Conservation (phyloP, 1,140 invertebrate genomes). For the Phymorhynchus buccinoides region DNA sequence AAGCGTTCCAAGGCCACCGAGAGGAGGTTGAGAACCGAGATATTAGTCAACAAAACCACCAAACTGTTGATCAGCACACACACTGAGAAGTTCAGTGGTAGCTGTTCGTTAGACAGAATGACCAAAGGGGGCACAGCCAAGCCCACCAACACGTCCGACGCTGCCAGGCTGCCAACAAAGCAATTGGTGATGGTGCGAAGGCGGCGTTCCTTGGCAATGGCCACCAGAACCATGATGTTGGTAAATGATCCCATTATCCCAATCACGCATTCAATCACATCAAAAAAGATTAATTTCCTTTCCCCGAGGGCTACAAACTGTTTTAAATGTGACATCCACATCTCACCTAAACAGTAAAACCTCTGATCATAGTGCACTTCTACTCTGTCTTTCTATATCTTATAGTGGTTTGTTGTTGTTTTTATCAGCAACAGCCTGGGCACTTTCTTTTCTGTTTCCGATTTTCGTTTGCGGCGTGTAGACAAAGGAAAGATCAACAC, state of each 20-base stretch:
- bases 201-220: constrained; percentile 67
- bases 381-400: too few relatives aligned
- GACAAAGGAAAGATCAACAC: too few relatives aligned
- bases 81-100: constrained; percentile 59
- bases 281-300: background rate
- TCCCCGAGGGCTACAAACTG: background rate
- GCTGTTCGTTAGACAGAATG: constrained; percentile 61
- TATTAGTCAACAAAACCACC: constrained; percentile 67
- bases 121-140: constrained; percentile 64
- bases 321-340: too few relatives aligned
- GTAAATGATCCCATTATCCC: background rate
- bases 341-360: too few relatives aligned
- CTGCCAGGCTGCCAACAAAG: constrained; percentile 73
- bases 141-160: constrained; percentile 74
- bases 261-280: background rate
- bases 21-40: constrained; percentile 68
- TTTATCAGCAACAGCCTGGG: too few relatives aligned
- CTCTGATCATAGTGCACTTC: too few relatives aligned
- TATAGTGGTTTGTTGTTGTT: too few relatives aligned
- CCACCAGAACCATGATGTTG: constrained; percentile 72
- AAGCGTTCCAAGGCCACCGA: constrained; percentile 68
- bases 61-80: constrained; percentile 68
- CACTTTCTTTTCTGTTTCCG: too few relatives aligned
- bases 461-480: too few relatives aligned
- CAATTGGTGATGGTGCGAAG: constrained; percentile 75